A percentile compares a stretch with the other conserved stretches of the same genome.
phyloP scores from a whole-genome alignment of 2,888 invertebrate species.

The Criorhina ranunculi region DNA sequence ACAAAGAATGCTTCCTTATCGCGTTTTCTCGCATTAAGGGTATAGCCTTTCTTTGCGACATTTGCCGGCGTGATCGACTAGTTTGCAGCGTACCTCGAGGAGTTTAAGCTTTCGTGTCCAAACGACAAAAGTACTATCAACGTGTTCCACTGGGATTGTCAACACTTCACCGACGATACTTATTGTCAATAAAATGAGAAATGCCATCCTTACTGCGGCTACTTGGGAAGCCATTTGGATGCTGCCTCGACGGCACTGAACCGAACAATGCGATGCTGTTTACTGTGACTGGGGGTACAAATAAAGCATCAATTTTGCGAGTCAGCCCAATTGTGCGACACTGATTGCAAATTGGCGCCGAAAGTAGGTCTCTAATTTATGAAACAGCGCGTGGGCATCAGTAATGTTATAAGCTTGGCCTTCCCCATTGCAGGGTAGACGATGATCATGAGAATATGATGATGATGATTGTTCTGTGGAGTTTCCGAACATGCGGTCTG shows the following conservation, averaged over 20 bases:
- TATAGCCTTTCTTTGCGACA: conserved; percentile 28
- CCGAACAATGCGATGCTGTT: conserved; percentile 26
- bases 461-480: background rate
- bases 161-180: background rate
- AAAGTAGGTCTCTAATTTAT: conserved; percentile 62
- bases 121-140: background rate
- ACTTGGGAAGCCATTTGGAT: conserved; percentile 40
- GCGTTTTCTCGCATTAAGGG: background rate
- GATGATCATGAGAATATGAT: conserved; percentile 2
- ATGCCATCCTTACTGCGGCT: conserved; percentile 11
- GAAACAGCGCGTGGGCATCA: conserved; percentile 34
- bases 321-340: conserved; percentile 18
- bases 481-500: conserved; percentile 16
- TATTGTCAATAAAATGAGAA: conserved; percentile 29
- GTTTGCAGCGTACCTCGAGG: conserved; percentile 33
- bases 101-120: conserved; percentile 42
- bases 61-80: conserved; percentile 48
- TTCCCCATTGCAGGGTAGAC: conserved; percentile 19
- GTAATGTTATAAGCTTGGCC: conserved; percentile 49
- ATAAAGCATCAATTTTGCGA: conserved; percentile 26
- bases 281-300: conserved; percentile 15
- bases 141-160: conserved; percentile 21
- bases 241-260: conserved; percentile 13
- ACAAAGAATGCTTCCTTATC: conserved; percentile 22
- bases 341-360: conserved; percentile 47